Evolutionary conservation across 2,888 invertebrate species (phyloP).

Genomic region (Pterostichus madidus): DNA sequence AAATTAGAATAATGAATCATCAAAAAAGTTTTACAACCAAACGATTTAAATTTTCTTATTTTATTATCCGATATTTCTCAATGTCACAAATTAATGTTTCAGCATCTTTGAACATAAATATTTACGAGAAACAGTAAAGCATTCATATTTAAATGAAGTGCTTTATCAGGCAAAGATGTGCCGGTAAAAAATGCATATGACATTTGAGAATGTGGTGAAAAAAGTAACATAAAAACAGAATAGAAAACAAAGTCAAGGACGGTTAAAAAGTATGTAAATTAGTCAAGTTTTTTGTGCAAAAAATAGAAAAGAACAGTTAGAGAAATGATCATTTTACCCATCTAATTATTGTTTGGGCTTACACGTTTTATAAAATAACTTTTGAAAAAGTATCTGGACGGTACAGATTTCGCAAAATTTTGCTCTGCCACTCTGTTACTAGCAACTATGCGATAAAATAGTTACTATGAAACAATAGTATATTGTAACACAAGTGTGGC

Average conservation of each 20-base stretch:
- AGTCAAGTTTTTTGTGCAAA: slow-evolving; percentile 21
- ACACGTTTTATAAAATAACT: slow-evolving; percentile 29
- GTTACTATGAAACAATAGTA: too few relatives aligned
- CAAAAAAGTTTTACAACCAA: too few relatives aligned
- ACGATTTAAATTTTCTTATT: not conserved
- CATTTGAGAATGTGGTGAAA: slow-evolving; percentile 36
- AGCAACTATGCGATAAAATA: too few relatives aligned
- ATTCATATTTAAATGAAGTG: slow-evolving; percentile 16
- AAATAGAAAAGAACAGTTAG: slow-evolving; percentile 22
- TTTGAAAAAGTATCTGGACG: slow-evolving; percentile 3
- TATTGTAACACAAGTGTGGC: too few relatives aligned
- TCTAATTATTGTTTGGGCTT: slow-evolving; percentile 1
- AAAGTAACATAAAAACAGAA: slow-evolving; percentile 33
- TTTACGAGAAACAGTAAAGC: slow-evolving; percentile 27
- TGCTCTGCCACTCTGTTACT: too few relatives aligned
- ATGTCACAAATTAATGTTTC: not conserved
- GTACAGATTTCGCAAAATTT: slow-evolving; percentile 30
- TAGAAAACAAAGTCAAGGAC: slow-evolving; percentile 56
- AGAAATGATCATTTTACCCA: slow-evolving; percentile 11
- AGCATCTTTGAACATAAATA: slow-evolving; percentile 5
- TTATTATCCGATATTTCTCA: not conserved
- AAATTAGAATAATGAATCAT: too few relatives aligned
- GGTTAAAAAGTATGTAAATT: slow-evolving; percentile 15
- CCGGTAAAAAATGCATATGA: slow-evolving; percentile 30
- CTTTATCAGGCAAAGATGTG: slow-evolving; percentile 6